Base-by-base conservation (phyloP, 2,888 invertebrate genomes). In the Cylloceria caligata region DNA sequence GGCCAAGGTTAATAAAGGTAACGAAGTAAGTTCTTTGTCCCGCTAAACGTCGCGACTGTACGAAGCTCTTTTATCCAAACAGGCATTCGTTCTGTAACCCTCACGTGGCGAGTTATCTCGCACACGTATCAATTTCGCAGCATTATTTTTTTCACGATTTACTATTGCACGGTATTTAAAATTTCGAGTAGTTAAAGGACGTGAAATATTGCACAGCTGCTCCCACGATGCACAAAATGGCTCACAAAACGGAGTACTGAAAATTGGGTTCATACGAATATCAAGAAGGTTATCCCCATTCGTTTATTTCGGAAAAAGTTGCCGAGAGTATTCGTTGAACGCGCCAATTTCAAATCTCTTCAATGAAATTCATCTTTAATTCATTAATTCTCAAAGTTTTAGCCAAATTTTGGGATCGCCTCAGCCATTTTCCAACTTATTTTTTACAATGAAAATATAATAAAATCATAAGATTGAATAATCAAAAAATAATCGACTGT, bases 221-320 rank as follows among this genome's bases (percentile, higher is more conserved):
- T 91, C 64, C 84, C 87, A 90, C 89, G 89, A 88, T 88, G 90
- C 91, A 91, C 92, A 92, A 92, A 92, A 92, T 92, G 92, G 92
- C 92, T 89, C 88, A 60, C 79, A 45, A 67, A 13, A 34, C 19
- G 3, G 16, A 36, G 60, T 19, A 55, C 2, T n/a, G 49, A 24
- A 24, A 24, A 24, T 24, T 52, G 11, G 11, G 52, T 0, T 80
- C 71, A 71, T 68, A 71, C 55, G 39, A 74, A 55, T 52, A 42
- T 55, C 24, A 2, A 21, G 52, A 21, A 21, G 21, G 49, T 21
- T 21, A 21, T 3, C 24, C 11, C 7, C 60, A 19, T 49, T 19
- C 49, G 13, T 36, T 60, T 60, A 11, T 62, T 39, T 65, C 30
- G 45, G n/a, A 45, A 65, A 65, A 21, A 65, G 0, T 47, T 27